phyloP scores from a whole-genome alignment of 2,888 invertebrate species.

The Eristalis pertinax region DNA sequence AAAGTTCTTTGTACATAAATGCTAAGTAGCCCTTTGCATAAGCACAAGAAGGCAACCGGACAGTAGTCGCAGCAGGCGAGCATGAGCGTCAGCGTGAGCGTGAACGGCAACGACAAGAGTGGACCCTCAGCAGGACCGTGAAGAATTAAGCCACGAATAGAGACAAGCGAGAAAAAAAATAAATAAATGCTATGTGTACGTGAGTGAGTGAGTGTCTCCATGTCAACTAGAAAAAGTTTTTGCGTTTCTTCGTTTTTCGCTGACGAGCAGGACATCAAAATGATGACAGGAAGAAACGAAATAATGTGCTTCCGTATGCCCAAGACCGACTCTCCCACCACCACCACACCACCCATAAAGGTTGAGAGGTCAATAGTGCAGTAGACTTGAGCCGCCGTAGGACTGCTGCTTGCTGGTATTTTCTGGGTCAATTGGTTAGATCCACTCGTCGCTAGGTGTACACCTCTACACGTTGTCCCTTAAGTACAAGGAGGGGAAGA shows the following conservation, averaged over 20 bases:
- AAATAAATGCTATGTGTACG: background rate
- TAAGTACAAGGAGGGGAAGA: background rate
- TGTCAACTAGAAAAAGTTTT: slow-evolving; percentile 64
- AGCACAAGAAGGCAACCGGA: slow-evolving; percentile 23
- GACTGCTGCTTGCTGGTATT: slow-evolving; percentile 32
- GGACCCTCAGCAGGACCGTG: background rate
- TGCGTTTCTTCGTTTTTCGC: background rate
- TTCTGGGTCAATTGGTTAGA: slow-evolving; percentile 68
- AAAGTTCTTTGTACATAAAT: slow-evolving; percentile 59
- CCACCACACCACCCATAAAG: background rate
- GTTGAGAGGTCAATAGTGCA: slow-evolving; percentile 68
- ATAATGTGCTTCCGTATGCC: background rate
- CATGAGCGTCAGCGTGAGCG: background rate
- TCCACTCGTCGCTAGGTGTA: background rate
- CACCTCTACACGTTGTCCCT: slow-evolving; percentile 10
- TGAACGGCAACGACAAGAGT: slow-evolving; percentile 5
- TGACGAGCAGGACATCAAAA: slow-evolving; percentile 42
- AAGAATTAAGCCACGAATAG: background rate
- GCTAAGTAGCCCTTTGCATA: slow-evolving; percentile 66
- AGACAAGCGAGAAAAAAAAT: slow-evolving; percentile 19
- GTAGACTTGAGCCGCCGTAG: slow-evolving; percentile 31
- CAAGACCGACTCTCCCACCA: slow-evolving; percentile 2
- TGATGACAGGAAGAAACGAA: slow-evolving; percentile 22
- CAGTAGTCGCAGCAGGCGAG: background rate
- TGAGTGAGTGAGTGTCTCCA: slow-evolving; percentile 23